Conservation (phyloP, 2,113 vertebrate species). For the Gnathonemus longibarbis region DNA sequence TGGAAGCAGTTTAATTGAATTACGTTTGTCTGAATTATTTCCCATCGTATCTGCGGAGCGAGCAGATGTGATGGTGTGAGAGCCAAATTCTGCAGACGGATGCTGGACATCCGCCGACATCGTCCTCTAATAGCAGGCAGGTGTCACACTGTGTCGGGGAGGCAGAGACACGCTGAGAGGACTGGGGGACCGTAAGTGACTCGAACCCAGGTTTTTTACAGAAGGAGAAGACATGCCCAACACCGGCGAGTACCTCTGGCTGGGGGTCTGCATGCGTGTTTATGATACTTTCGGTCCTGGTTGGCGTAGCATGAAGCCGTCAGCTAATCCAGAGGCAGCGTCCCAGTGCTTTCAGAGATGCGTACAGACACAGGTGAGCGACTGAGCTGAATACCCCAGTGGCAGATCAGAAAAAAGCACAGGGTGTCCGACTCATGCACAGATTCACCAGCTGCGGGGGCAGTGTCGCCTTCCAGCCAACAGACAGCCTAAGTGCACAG, state of each 20-base stretch:
- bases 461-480: neutral
- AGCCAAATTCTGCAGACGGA: neutral
- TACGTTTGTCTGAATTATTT: neutral
- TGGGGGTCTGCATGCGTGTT: neutral
- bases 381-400: neutral
- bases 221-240: neutral
- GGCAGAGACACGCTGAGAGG: neutral
- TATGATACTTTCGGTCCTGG: neutral
- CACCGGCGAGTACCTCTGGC: neutral
- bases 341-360: neutral
- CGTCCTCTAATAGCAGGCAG: neutral
- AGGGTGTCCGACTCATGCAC: neutral
- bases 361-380: neutral
- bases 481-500: neutral
- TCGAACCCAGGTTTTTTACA: neutral
- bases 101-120: neutral
- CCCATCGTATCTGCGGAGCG: neutral
- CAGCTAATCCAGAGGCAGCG: neutral
- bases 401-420: neutral
- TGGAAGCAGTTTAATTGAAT: neutral
- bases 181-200: neutral
- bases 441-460: neutral
- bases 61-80: neutral
- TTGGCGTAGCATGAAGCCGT: neutral
- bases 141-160: neutral